These are phyloP conservation scores for Gisinianus flammeolus DNA, from an alignment of 2,888 invertebrate genomes.

Conservation along the genomic window DNA sequence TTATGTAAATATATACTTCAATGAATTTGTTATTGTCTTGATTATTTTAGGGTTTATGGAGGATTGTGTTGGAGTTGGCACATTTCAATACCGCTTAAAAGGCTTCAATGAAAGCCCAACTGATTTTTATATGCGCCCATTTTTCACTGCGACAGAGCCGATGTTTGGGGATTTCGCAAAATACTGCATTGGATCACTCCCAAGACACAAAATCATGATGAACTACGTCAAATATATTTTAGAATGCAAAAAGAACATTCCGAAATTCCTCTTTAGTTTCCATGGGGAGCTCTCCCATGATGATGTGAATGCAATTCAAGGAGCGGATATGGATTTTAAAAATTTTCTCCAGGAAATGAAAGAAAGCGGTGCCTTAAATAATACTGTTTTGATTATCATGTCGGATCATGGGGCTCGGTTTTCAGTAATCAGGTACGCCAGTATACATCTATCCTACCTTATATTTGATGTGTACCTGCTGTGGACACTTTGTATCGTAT, in stretches of 20 bases:
- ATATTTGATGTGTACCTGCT: too few species aligned
- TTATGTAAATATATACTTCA: too few species aligned
- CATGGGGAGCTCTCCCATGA: slow-evolving; percentile 89
- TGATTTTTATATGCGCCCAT: slow-evolving; percentile 87
- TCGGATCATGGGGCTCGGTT: slow-evolving; percentile 91
- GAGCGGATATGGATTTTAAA: slow-evolving; percentile 75
- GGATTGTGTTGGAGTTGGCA: slow-evolving; percentile 81
- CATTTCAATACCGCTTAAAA: slow-evolving; percentile 87
- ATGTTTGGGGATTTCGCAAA: slow-evolving; percentile 67
- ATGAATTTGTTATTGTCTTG: not conserved
- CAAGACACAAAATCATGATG: slow-evolving; percentile 71
- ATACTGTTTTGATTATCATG: slow-evolving; percentile 86
- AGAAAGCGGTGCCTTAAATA: slow-evolving; percentile 71
- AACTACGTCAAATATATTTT: slow-evolving; percentile 67
- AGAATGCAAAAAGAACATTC: slow-evolving; percentile 70
- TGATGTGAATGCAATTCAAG: slow-evolving; percentile 77
- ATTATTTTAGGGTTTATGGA: slow-evolving; percentile 74
- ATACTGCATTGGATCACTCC: slow-evolving; percentile 74
- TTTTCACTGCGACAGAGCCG: slow-evolving; percentile 72
- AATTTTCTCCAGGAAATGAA: slow-evolving; percentile 65
- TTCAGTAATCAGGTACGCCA: slow-evolving; percentile 43
- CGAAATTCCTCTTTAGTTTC: slow-evolving; percentile 85
- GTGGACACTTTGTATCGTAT: not conserved
- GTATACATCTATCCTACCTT: not conserved
- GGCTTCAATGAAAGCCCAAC: slow-evolving; percentile 85